A percentile compares a stretch with the other conserved stretches of the same genome.
Evolutionary conservation across 2,113 vertebrate species (phyloP).

Genomic region (Bubo blakistoni): DNA sequence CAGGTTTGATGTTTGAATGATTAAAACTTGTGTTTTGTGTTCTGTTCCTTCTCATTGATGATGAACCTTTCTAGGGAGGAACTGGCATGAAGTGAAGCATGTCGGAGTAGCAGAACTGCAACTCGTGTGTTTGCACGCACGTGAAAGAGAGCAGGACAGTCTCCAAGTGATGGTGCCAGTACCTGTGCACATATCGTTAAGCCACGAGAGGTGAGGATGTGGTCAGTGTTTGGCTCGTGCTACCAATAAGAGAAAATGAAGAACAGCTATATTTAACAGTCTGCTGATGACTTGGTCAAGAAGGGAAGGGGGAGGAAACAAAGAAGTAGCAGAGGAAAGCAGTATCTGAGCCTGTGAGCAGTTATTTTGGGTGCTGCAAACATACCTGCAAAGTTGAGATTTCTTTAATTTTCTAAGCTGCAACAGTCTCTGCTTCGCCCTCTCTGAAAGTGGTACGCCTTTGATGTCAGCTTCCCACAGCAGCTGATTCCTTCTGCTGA

Average conservation of each 20-base stretch:
- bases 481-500: neutral
- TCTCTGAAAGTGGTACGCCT: neutral
- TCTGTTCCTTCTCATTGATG: neutral
- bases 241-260: neutral
- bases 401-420: neutral
- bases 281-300: neutral
- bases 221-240: neutral
- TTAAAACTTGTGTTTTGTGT: neutral
- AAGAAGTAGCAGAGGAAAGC: neutral
- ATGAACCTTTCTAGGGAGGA: conserved; percentile 66
- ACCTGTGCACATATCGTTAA: conserved; percentile 75
- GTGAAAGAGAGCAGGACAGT: conserved; percentile 75
- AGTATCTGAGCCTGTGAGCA: neutral
- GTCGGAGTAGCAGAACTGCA: conserved; percentile 80
- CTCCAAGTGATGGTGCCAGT: conserved; percentile 82
- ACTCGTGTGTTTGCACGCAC: conserved; percentile 82
- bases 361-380: neutral
- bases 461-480: neutral
- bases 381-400: neutral
- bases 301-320: neutral
- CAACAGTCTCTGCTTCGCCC: neutral
- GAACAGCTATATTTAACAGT: neutral
- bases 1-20: neutral
- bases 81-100: conserved; percentile 85
- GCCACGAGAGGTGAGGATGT: conserved; percentile 81